phyloP scores from a whole-genome alignment of 2,797 vertebrate species.

The Distichodus sexfasciatus region DNA sequence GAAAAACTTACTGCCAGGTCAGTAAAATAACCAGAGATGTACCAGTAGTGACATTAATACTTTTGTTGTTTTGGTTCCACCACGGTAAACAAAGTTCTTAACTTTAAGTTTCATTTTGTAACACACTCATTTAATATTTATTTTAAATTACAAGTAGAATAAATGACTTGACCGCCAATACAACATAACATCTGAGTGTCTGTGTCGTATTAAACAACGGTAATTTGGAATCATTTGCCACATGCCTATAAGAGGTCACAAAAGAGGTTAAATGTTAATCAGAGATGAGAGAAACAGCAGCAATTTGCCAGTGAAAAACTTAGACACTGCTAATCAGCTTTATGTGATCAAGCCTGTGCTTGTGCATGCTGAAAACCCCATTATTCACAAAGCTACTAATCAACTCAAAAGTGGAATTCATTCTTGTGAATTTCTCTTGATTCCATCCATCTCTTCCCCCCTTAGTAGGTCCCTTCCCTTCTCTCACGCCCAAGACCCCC shows the following conservation, averaged over 20 bases:
- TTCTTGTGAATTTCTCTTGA: conserved; percentile 58
- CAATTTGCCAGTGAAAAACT: conserved; percentile 68
- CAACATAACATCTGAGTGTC: conserved; percentile 14
- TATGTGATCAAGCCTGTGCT: conserved; percentile 68
- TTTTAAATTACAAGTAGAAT: not conserved
- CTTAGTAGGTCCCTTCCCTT: conserved; percentile 14
- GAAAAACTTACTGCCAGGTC: too few relatives aligned
- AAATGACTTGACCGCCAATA: not conserved
- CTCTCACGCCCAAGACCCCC: not conserved
- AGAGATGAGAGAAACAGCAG: conserved; percentile 62
- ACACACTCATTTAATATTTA: not conserved
- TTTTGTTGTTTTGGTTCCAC: too few relatives aligned
- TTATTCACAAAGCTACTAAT: conserved; percentile 75
- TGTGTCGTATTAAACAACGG: conserved; percentile 53
- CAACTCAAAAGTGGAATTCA: conserved; percentile 69
- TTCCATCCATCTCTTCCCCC: conserved; percentile 43
- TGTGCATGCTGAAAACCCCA: conserved; percentile 80
- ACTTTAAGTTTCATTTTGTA: too few relatives aligned
- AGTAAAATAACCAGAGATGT: too few relatives aligned
- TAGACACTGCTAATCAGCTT: conserved; percentile 73
- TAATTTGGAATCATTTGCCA: conserved; percentile 47
- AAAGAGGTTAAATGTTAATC: conserved; percentile 79
- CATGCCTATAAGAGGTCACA: conserved; percentile 39
- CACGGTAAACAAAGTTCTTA: too few relatives aligned
- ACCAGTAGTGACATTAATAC: too few relatives aligned